phyloP scores from a whole-genome alignment of 2,113 vertebrate genomes.

The Anolis sagrei region DNA sequence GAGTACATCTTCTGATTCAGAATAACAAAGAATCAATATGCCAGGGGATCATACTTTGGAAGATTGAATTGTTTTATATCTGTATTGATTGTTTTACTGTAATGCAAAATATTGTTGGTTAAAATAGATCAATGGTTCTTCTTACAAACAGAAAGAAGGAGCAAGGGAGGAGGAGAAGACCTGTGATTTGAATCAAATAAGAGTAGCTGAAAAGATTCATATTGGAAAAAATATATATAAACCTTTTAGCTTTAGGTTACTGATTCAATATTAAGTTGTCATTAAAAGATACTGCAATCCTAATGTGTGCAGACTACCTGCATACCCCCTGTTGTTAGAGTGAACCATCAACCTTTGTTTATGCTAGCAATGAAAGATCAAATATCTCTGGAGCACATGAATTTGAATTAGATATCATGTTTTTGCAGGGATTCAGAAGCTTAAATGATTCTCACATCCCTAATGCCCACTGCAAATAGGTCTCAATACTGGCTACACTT shows the following conservation, averaged over 20 bases:
- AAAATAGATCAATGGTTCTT: background rate
- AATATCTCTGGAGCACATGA: background rate
- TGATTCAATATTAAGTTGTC: constrained; percentile 8
- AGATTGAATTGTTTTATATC: background rate
- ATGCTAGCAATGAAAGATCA: background rate
- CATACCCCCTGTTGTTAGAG: background rate
- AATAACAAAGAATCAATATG: background rate
- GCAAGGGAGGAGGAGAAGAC: background rate
- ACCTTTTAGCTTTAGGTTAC: constrained; percentile 1
- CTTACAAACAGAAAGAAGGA: background rate
- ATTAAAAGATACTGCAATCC: background rate
- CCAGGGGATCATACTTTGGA: background rate
- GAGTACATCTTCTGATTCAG: too few relatives aligned
- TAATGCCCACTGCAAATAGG: background rate
- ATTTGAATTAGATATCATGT: background rate
- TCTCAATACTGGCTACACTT: background rate
- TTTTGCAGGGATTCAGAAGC: background rate
- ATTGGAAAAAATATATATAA: background rate
- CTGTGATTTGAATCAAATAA: background rate
- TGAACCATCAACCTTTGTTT: background rate
- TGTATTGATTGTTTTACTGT: background rate
- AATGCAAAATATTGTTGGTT: background rate
- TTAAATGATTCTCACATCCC: background rate
- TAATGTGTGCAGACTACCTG: background rate
- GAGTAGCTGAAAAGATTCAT: background rate